phyloP scores from a whole-genome alignment of 2,888 invertebrate genomes.

The Spatulosminthurus flaviceps region DNA sequence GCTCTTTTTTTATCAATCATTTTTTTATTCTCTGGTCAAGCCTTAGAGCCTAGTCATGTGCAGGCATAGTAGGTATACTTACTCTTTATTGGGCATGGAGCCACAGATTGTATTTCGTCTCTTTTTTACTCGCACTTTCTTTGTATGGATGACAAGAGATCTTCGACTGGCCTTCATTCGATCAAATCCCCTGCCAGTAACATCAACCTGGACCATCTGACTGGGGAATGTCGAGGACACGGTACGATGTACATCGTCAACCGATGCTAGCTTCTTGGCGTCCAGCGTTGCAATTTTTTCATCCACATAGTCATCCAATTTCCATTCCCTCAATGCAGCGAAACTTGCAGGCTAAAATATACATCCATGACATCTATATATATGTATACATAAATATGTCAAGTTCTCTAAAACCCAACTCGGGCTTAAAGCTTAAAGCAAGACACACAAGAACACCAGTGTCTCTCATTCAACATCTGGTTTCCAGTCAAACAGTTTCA shows the following conservation, averaged over 20 bases:
- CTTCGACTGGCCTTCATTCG: slow-evolving; percentile 62
- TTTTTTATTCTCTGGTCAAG: too few species aligned
- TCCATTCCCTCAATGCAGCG: slow-evolving; percentile 63
- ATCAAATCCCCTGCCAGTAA: slow-evolving; percentile 63
- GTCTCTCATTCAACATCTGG: slow-evolving; percentile 40
- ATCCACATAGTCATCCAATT: slow-evolving; percentile 63
- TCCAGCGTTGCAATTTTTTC: slow-evolving; percentile 61
- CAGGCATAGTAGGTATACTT: too few species aligned
- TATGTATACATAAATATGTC: neutral
- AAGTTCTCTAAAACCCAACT: neutral
- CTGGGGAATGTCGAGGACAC: slow-evolving; percentile 60
- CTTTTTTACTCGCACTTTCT: slow-evolving; percentile 62
- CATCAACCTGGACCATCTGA: slow-evolving; percentile 62
- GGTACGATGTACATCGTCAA: slow-evolving; percentile 57
- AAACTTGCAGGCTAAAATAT: slow-evolving; percentile 62
- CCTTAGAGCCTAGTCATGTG: too few species aligned
- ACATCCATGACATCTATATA: too few species aligned
- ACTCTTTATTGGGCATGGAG: slow-evolving; percentile 64
- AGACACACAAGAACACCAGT: neutral
- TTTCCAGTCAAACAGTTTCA: slow-evolving; percentile 25
- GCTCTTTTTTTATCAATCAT: too few species aligned
- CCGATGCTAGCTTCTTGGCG: slow-evolving; percentile 56
- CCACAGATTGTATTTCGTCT: slow-evolving; percentile 63
- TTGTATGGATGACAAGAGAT: slow-evolving; percentile 63
- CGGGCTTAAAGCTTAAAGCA: neutral